Percentiles rank a stretch among this genome's conserved stretches.
These are phyloP conservation scores for Murina feae DNA, from an alignment of 2,113 vertebrate species.

Conservation along the genomic window DNA sequence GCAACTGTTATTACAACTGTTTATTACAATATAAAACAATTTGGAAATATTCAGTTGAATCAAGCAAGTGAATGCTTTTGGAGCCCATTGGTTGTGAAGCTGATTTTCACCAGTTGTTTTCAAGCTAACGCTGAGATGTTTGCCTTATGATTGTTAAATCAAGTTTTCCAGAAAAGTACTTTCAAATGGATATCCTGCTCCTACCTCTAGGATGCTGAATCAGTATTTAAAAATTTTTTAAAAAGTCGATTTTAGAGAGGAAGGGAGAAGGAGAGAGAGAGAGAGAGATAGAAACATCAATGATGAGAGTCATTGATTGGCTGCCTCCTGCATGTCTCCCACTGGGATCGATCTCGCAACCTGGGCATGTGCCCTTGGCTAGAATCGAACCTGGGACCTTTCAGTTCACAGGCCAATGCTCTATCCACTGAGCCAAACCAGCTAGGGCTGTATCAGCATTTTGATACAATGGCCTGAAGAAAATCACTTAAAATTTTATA, in stretches of 20 bases:
- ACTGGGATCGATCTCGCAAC: too few species aligned
- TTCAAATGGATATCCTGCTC: not conserved
- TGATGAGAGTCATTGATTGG: too few species aligned
- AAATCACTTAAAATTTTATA: conserved; percentile 16
- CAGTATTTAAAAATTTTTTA: not conserved
- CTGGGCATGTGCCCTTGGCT: too few species aligned
- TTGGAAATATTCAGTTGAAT: not conserved
- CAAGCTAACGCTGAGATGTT: not conserved
- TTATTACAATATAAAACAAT: not conserved
- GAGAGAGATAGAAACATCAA: too few species aligned
- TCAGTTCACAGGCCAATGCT: too few species aligned
- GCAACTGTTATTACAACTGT: not conserved
- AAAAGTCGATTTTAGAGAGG: too few species aligned
- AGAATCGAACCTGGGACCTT: too few species aligned
- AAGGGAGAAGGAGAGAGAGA: too few species aligned
- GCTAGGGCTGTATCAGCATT: not conserved
- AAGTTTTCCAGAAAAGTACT: not conserved
- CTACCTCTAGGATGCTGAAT: not conserved
- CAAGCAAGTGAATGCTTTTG: not conserved
- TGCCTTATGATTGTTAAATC: not conserved
- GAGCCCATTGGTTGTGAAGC: not conserved
- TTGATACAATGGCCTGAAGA: not conserved
- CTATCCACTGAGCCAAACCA: too few species aligned
- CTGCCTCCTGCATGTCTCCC: too few species aligned
- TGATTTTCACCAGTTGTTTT: not conserved